Base-by-base conservation (phyloP, 1,140 invertebrate genomes). In the Drosophila ambigua region DNA sequence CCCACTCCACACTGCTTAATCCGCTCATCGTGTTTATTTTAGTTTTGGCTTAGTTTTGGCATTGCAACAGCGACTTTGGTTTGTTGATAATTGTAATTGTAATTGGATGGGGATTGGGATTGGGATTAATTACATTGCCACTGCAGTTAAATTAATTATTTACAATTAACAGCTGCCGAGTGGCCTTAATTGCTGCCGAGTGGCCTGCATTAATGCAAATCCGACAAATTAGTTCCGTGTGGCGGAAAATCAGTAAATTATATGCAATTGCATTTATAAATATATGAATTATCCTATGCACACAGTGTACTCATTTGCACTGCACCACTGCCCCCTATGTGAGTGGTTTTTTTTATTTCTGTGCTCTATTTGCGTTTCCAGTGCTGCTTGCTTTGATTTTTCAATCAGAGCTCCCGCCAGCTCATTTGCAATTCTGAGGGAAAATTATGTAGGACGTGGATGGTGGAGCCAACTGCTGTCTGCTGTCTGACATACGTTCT, bases 291-390 rank as follows among this genome's bases (percentile, higher is more conserved):
- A 35, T 39, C 26, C 26, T 28, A 28, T 28, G 26, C 26, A 39
- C 11, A 39, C 11, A 13, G 35, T 4, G 35, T 39, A 2, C 9
- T 13, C 11, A 4, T 15, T 23, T 48, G 13, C 16, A 13, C 23
- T 39, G 35, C 35, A 1, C 35, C 2, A 11, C 5, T 46, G 20
- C 20, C 20, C 20, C 20, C 11, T 50, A 7, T 15, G 58, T 43
- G 24, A 84, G 80, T 83, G 69, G 52, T 73, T 84, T 85, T 84
- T 76, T 84, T 76, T 81, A 62, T 83, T 80, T 82, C 75, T 74
- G 26, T 31, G 50, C 46, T 59, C 24, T 54, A 48, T 46, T 26
- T 48, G 31, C 20, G 62, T 44, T 44, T 31, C 23, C 13, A 9
- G 64, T 75, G 20, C 20, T 20, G 20, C 20, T 20, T 20, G 20